A percentile compares a stretch with the other conserved stretches of the same genome.
phyloP scores from a whole-genome alignment of 2,888 invertebrate genomes.

The Dinocampus coccinellae region DNA sequence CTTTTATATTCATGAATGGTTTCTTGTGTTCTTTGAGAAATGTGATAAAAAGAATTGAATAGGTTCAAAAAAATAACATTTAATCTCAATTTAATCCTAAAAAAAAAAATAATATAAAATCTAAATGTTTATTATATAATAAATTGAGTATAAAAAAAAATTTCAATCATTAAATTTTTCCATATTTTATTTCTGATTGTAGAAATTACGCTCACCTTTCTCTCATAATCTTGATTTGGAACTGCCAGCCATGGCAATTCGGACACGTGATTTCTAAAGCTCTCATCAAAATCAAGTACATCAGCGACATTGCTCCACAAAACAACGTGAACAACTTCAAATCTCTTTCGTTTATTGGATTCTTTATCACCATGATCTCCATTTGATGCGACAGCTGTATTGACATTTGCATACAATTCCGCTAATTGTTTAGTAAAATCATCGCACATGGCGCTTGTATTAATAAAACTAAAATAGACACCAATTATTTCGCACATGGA shows the following conservation, averaged over 20 bases:
- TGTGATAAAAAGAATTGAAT: neutral
- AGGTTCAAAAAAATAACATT: neutral
- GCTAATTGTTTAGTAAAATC: conserved; percentile 77
- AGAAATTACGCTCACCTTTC: conserved; percentile 72
- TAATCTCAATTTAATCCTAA: neutral
- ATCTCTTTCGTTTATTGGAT: conserved; percentile 61
- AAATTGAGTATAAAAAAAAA: too few species aligned
- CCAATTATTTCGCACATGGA: conserved; percentile 71
- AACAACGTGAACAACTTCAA: conserved; percentile 79
- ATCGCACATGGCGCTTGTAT: conserved; percentile 77
- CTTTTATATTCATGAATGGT: neutral
- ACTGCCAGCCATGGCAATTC: conserved; percentile 81
- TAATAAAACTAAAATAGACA: conserved; percentile 80
- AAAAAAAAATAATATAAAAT: conserved; percentile 2
- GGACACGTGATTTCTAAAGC: conserved; percentile 75
- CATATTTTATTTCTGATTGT: neutral
- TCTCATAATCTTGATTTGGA: conserved; percentile 79
- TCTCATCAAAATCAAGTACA: conserved; percentile 76
- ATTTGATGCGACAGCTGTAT: conserved; percentile 41
- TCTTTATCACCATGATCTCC: conserved; percentile 54
- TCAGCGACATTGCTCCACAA: conserved; percentile 78
- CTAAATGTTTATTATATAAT: neutral
- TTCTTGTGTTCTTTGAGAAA: neutral
- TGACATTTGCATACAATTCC: conserved; percentile 71
- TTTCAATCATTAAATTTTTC: neutral